Conservation (phyloP, 2,113 vertebrate genomes). For the Narcine bancroftii region DNA sequence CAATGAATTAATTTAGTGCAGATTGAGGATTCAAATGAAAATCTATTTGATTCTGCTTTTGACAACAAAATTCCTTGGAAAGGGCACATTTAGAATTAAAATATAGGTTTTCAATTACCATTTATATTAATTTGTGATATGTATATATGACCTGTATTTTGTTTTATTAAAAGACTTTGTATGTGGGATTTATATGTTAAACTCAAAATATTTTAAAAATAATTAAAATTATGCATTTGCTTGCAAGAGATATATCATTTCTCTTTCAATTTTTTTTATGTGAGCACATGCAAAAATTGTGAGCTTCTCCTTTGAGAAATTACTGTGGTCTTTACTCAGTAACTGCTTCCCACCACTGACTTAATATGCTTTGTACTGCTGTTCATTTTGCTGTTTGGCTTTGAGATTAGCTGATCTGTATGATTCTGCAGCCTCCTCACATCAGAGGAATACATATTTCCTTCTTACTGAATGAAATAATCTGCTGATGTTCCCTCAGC, state of each 20-base stretch:
- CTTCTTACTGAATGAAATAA: neutral
- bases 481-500: neutral
- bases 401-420: neutral
- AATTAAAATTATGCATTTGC: neutral
- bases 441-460: neutral
- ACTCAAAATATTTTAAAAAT: too few species aligned
- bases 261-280: neutral
- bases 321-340: neutral
- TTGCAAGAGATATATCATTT: neutral
- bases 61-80: neutral
- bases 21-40: neutral
- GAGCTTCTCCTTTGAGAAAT: neutral
- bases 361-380: neutral
- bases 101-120: too few species aligned
- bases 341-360: neutral
- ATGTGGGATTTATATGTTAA: too few species aligned
- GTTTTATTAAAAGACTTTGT: too few species aligned
- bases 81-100: neutral
- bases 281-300: neutral
- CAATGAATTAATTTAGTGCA: neutral
- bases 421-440: neutral
- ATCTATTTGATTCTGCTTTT: neutral
- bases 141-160: too few species aligned
- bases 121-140: too few species aligned
- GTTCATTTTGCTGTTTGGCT: neutral